Percentiles rank a stretch among this genome's conserved stretches.
phyloP scores from a whole-genome alignment of 2,113 vertebrate genomes.

The Dromaius novaehollandiae region DNA sequence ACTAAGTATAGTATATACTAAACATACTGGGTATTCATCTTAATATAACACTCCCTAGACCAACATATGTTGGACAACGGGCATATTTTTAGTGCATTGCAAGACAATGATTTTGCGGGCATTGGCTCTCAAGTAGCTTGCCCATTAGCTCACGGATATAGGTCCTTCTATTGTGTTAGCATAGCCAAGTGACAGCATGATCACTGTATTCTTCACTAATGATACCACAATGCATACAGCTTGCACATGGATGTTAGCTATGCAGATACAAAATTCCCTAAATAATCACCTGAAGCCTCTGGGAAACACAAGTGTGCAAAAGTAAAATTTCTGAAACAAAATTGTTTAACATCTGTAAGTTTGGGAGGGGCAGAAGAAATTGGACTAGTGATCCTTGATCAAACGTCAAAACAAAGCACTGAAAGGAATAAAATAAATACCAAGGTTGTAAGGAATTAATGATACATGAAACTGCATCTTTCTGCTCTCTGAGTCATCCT shows the following conservation, averaged over 20 bases:
- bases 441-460: neutral
- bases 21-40: neutral
- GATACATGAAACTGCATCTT: neutral
- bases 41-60: neutral
- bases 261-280: neutral
- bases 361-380: neutral
- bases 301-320: neutral
- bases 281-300: neutral
- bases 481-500: neutral
- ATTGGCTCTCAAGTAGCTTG: neutral
- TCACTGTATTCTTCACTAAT: neutral
- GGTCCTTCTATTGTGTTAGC: neutral
- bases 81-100: neutral
- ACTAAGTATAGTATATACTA: neutral
- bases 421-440: neutral
- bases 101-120: neutral
- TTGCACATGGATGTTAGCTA: neutral
- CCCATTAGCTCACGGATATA: neutral
- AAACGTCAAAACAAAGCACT: neutral
- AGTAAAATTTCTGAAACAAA: neutral
- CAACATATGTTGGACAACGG: neutral
- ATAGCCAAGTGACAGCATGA: neutral
- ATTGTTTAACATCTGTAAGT: neutral
- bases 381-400: neutral
- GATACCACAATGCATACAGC: neutral